Conservation (phyloP, 2,888 invertebrate species). For the Lutraria lutraria region DNA sequence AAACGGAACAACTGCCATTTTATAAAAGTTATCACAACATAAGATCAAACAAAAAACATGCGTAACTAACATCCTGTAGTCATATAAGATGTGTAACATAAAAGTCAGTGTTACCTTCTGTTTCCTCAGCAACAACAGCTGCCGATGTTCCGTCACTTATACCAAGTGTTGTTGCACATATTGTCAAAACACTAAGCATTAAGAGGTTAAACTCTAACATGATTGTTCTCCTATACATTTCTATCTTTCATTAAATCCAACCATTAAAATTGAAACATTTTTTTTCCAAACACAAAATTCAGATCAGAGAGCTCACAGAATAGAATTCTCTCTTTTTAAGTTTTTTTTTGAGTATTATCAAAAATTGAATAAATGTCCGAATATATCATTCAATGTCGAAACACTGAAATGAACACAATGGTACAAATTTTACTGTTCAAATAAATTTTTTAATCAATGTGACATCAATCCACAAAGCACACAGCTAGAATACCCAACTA, state of each 20-base stretch:
- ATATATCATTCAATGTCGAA: slow-evolving; percentile 27
- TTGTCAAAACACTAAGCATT: slow-evolving; percentile 24
- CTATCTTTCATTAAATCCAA: neutral
- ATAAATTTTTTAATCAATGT: slow-evolving; percentile 22
- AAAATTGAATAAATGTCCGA: neutral
- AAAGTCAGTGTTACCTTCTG: slow-evolving; percentile 40
- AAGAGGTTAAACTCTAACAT: slow-evolving; percentile 24
- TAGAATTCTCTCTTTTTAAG: neutral
- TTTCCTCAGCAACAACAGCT: slow-evolving; percentile 35
- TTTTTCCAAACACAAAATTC: neutral
- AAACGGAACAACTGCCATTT: neutral
- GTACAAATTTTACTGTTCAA: slow-evolving; percentile 24
- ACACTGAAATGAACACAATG: slow-evolving; percentile 33
- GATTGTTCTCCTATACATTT: slow-evolving; percentile 8
- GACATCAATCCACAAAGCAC: slow-evolving; percentile 43
- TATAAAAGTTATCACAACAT: neutral
- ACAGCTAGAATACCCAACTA: neutral
- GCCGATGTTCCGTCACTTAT: slow-evolving; percentile 31
- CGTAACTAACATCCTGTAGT: neutral
- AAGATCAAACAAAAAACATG: slow-evolving; percentile 12
- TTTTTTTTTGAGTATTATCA: neutral
- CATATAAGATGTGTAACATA: neutral
- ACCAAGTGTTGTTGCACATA: slow-evolving; percentile 30
- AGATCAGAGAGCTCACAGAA: neutral
- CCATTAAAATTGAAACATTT: neutral